These are phyloP conservation scores for Drosophila gaucha DNA, from an alignment of 2,888 invertebrate species.

Conservation along the genomic window DNA sequence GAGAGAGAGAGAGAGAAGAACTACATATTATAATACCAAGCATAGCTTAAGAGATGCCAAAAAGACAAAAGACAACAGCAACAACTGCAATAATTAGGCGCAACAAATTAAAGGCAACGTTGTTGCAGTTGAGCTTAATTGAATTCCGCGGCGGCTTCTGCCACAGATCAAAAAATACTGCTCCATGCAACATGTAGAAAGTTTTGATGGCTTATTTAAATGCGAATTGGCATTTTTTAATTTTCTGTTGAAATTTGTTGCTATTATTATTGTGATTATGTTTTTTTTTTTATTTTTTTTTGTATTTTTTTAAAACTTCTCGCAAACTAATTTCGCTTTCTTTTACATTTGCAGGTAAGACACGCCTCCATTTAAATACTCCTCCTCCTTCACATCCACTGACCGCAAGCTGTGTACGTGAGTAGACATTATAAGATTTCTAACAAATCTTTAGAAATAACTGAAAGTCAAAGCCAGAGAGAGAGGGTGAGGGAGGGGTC, in stretches of 20 bases:
- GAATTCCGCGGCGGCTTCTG: constrained; percentile 50
- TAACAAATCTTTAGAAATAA: constrained; percentile 17
- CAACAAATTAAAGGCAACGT: constrained; percentile 58
- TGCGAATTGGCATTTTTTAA: constrained; percentile 36
- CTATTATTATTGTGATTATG: background rate
- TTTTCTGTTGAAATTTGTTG: background rate
- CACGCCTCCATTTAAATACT: constrained; percentile 17
- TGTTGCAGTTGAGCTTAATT: constrained; percentile 41
- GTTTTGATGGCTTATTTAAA: constrained; percentile 60
- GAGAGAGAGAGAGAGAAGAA: constrained; percentile 19
- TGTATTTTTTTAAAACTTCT: constrained; percentile 23
- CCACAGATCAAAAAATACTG: constrained; percentile 35
- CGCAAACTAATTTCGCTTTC: constrained; percentile 52
- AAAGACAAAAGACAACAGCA: constrained; percentile 40
- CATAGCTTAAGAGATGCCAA: constrained; percentile 51
- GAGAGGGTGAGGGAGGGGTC: background rate
- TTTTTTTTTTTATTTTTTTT: background rate
- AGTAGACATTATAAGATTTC: constrained; percentile 36
- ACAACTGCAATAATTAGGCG: constrained; percentile 70
- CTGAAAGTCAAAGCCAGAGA: background rate
- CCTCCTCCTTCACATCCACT: constrained; percentile 29
- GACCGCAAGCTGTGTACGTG: constrained; percentile 61
- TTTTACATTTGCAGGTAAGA: constrained; percentile 66
- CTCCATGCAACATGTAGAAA: constrained; percentile 45
- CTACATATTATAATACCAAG: constrained; percentile 58